These are phyloP conservation scores for Acrocephalus scirpaceus DNA, from an alignment of 2,797 vertebrate species.

Conservation along the genomic window DNA sequence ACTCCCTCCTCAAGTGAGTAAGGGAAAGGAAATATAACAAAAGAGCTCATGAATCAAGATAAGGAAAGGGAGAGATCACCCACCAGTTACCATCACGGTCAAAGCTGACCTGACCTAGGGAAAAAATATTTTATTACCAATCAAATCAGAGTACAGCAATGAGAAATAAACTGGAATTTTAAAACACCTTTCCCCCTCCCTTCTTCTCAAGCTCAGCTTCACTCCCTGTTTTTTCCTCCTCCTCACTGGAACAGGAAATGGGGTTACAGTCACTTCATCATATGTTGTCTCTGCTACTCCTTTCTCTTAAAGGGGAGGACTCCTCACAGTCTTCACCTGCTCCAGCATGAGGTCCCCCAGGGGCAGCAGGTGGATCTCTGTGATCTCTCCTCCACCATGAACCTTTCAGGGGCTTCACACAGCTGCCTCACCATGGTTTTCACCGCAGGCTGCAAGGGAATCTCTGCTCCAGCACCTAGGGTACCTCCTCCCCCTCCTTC, in stretches of 20 bases:
- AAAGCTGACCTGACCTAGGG: background rate
- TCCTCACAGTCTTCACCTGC: background rate
- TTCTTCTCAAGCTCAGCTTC: background rate
- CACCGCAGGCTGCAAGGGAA: background rate
- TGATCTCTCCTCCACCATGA: background rate
- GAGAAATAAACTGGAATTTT: background rate
- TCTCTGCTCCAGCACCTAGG: background rate
- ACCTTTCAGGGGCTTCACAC: background rate
- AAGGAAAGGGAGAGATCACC: background rate
- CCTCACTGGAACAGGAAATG: rapidly evolving
- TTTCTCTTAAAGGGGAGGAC: background rate
- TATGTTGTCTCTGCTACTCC: background rate
- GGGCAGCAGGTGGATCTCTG: background rate
- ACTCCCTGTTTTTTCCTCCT: background rate
- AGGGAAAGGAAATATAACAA: background rate
- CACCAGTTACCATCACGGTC: background rate
- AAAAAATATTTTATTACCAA: background rate
- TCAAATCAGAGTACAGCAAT: background rate
- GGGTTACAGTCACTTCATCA: rapidly evolving
- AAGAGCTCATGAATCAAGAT: background rate
- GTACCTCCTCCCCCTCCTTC: background rate
- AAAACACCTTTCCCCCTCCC: background rate
- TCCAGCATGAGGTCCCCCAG: background rate
- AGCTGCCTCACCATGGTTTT: background rate
- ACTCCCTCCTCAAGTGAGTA: background rate